Conservation (phyloP, 2,888 invertebrate genomes). For the Acrobasis consociella region DNA sequence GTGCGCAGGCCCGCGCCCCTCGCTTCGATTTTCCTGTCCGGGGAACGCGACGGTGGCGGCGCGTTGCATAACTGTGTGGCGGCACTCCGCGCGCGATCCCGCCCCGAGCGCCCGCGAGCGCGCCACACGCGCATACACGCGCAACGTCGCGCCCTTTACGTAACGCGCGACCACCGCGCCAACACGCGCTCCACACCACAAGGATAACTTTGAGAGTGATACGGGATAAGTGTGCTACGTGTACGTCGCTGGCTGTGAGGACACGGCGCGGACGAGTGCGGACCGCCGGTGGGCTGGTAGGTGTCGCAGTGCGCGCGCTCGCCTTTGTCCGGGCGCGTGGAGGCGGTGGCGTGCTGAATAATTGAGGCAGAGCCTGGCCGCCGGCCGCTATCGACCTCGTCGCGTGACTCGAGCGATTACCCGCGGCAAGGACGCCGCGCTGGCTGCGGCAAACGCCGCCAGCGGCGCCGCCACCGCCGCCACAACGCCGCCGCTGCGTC, state of each 20-base stretch:
- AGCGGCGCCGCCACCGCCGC: constrained; percentile 44
- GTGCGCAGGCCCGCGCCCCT: constrained; percentile 69
- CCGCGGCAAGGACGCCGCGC: constrained; percentile 77
- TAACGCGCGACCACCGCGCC: constrained; percentile 74
- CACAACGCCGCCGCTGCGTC: constrained; percentile 45
- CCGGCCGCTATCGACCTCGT: constrained; percentile 81
- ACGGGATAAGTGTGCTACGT: constrained; percentile 58
- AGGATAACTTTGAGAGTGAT: constrained; percentile 61
- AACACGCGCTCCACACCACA: constrained; percentile 40
- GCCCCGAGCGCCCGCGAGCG: constrained; percentile 77
- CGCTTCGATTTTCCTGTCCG: constrained; percentile 72
- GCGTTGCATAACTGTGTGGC: constrained; percentile 78
- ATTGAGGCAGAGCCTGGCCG: constrained; percentile 75
- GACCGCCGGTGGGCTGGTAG: constrained; percentile 70
- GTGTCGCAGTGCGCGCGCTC: constrained; percentile 66
- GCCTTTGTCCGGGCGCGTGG: constrained; percentile 67
- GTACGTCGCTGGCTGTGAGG: constrained; percentile 47
- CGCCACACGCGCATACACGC: constrained; percentile 69
- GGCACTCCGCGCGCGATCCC: constrained; percentile 80
- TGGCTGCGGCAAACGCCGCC: constrained; percentile 68
- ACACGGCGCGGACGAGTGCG: constrained; percentile 49
- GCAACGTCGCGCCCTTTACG: constrained; percentile 76
- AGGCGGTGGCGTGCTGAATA: constrained; percentile 70
- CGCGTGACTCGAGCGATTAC: constrained; percentile 74
- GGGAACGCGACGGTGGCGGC: constrained; percentile 72